Conservation (phyloP, 2,113 vertebrate species). For the Cacatua alba region DNA sequence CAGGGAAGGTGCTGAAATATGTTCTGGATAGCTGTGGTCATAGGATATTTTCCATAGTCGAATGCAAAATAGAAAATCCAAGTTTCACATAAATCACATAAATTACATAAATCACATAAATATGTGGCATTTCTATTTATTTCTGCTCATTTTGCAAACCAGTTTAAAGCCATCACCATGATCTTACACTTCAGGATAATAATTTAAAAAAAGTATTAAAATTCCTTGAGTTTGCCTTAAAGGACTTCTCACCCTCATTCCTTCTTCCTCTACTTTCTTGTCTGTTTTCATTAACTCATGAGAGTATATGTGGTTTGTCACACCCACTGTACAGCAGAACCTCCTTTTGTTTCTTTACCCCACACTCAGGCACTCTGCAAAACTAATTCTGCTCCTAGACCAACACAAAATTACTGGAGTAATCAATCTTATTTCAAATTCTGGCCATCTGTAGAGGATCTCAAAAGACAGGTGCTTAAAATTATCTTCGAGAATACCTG, state of each 20-base stretch:
- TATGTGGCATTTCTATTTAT: neutral
- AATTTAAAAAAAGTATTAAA: neutral
- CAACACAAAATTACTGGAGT: constrained; percentile 18
- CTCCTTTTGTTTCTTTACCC: constrained; percentile 1
- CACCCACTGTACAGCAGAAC: neutral
- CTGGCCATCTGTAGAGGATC: constrained; percentile 44
- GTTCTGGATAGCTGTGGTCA: neutral
- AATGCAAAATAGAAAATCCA: neutral
- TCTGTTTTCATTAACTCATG: neutral
- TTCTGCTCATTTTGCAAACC: neutral
- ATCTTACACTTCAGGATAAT: neutral
- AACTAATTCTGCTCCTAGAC: constrained; percentile 9
- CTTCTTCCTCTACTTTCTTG: neutral
- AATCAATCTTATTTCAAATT: constrained; percentile 58
- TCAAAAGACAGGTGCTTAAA: constrained; percentile 54
- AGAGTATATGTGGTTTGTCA: neutral
- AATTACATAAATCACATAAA: neutral
- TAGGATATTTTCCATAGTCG: neutral
- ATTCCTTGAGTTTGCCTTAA: neutral
- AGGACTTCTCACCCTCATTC: neutral
- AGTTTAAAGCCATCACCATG: neutral
- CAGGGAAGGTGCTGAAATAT: neutral
- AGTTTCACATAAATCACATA: neutral
- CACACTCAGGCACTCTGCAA: neutral
- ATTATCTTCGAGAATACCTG: constrained; percentile 54